Evolutionary conservation across 2,888 invertebrate genomes (phyloP).

Genomic region (Cryptus viduatorius): DNA sequence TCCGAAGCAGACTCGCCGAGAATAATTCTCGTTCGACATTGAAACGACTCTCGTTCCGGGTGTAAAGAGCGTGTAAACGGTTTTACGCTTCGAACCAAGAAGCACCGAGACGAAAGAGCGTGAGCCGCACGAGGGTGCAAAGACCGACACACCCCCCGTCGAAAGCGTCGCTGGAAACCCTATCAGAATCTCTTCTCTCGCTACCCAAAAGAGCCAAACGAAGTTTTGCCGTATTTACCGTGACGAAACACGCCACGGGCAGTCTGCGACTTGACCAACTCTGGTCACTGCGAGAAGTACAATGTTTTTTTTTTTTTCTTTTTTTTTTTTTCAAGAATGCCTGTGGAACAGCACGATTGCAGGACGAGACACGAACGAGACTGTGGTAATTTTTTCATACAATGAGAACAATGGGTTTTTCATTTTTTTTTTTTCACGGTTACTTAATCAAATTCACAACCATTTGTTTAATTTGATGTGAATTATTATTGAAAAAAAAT

Average conservation of each 20-base stretch:
- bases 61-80: conserved; percentile 69
- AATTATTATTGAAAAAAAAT: no score
- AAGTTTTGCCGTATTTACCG: conserved; percentile 53
- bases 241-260: conserved; percentile 57
- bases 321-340: neutral
- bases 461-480: no score
- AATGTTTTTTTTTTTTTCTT: neutral
- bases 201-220: conserved; percentile 19
- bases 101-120: conserved; percentile 21
- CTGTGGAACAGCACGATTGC: neutral
- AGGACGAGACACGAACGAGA: neutral
- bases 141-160: conserved; percentile 31
- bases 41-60: conserved; percentile 52
- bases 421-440: no score
- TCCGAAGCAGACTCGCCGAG: neutral
- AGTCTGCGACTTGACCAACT: conserved; percentile 44
- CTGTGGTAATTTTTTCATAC: no score
- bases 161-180: conserved; percentile 14
- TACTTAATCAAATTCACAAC: no score
- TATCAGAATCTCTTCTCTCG: conserved; percentile 4
- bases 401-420: no score
- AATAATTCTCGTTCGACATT: neutral
- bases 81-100: conserved; percentile 51
- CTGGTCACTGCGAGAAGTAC: neutral
- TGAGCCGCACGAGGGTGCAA: conserved; percentile 24